Evolutionary conservation across 1,140 invertebrate species (phyloP), one percentile per base, ranked within the genome.

Genomic region (Pachyrhynchus sulphureomaculatus): DNA sequence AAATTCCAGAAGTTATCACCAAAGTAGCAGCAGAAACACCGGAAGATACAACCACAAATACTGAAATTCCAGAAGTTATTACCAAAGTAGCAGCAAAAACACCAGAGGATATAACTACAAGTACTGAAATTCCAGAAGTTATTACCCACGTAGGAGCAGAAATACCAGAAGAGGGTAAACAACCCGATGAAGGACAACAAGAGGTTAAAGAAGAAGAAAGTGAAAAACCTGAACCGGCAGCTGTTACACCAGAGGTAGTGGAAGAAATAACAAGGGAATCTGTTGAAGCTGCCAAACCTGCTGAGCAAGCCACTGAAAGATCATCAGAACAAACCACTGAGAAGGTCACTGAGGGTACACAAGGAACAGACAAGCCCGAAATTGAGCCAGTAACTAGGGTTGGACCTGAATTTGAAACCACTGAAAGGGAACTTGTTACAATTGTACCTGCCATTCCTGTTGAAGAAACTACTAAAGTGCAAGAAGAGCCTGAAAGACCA

Each of bases 311-410:
- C 57, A 75, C 75, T 65, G 75, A 77, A 58, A 75, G 78, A 72
- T 66, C 76, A 39, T 74, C 75, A 63, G 75, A 76, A 66, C 65
- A 74, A 42, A 74, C 71, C 23, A 76, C 72, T 26, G 13, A 74
- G 34, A 75, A 20, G 17, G 13, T 41, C n/a, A 23, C 41, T 15
- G 55, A 59, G 47, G 32, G 8, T 32, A 18, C 53, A 13, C 37
- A 48, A 41, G 24, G 52, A 56, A 24, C 39, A 23, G 54, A 44
- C 3, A 56, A 18, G 15, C 54, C 54, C 0, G 37, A 41, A 21
- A 10, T 37, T 51, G 32, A 49, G 10, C 20, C 18, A n/a, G 42
- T 23, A 23, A 45, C 42, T 20, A 12, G 2, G 8, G 24, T 45
- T 6, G 47, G 8, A 58, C 26, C 20, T 17, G 13, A 52, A 42